Base-by-base conservation (phyloP, 2,888 invertebrate species). In the Scrobipalpa costella region DNA sequence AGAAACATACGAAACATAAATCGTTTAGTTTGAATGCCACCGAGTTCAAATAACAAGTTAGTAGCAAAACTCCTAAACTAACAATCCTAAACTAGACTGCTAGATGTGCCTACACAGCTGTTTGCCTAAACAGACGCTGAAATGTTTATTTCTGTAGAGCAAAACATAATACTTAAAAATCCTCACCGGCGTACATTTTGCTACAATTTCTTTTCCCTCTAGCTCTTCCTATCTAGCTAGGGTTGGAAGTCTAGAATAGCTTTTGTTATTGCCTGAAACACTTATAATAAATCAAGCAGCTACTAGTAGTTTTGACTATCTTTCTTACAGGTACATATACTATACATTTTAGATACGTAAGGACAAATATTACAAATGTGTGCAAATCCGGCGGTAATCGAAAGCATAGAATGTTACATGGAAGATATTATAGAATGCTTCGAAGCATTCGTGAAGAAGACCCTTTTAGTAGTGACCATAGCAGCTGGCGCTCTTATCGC, bases 291-390 rank as follows among this genome's bases (percentile, higher is more conserved):
- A n/a, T n/a, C n/a, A n/a, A n/a, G n/a, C n/a, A n/a, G n/a, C n/a
- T n/a, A n/a, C n/a, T n/a, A n/a, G n/a, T n/a, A n/a, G n/a, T n/a
- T n/a, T n/a, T n/a, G n/a, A n/a, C n/a, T n/a, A 44, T 38, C 71
- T 34, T 65, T 40, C 19, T 80, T 80, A 8, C 77, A 88, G 88
- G 88, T 88, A 86, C 66, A 85, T 88, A 57, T 88, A 89, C 68
- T 88, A 89, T 69, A 81, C 83, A 64, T 83, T 88, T 69, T 88
- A 84, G 63, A 63, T 33, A 57, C 7, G 8, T 47, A 60, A 60
- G 33, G 60, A 65, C 21, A 59, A 58, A 62, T 67, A 67, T 62
- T 63, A 66, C 69, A 73, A 81, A 87, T 86, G 86, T 77, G 77
- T 75, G 69, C 77, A 47, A 69, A 73, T 66, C 66, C 71, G 49